Conservation (phyloP, 2,113 vertebrate species). For the Australoheros scitulus region DNA sequence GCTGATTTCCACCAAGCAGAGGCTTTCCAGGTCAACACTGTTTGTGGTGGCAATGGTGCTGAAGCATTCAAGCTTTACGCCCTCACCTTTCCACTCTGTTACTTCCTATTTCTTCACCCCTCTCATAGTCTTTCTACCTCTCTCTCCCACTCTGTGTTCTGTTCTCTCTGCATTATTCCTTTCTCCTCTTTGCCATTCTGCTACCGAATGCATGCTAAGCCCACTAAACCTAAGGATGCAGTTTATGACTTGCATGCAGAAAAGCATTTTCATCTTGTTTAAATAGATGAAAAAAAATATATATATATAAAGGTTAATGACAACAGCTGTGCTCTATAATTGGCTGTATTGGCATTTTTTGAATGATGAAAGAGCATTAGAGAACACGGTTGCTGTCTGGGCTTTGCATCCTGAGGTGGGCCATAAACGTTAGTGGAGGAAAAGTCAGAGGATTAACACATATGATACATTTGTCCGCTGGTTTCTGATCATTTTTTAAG, state of each 20-base stretch:
- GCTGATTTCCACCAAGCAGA: constrained; percentile 66
- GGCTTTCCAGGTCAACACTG: constrained; percentile 71
- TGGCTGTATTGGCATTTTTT: not conserved
- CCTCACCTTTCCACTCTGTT: constrained; percentile 73
- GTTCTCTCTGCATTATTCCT: constrained; percentile 3
- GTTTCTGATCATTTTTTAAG: not conserved
- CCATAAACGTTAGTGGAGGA: not conserved
- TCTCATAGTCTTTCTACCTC: constrained; percentile 2
- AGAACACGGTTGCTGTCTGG: not conserved
- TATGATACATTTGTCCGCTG: not conserved
- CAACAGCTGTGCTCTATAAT: not conserved
- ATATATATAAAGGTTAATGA: not conserved
- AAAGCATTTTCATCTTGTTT: not conserved
- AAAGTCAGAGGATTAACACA: not conserved
- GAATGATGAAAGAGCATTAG: not conserved
- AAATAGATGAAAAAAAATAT: not conserved
- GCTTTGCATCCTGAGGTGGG: not conserved
- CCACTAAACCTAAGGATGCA: constrained; percentile 1
- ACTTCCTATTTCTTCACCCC: constrained; percentile 56
- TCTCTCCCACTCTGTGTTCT: not conserved
- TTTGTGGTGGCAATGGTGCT: constrained; percentile 63
- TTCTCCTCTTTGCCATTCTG: not conserved
- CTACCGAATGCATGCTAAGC: not conserved
- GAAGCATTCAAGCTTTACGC: constrained; percentile 67
- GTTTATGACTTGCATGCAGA: not conserved